phyloP scores from a whole-genome alignment of 30 jellyfish, hydroid and myxozoan genomes.

The Rhopilema esculentum region DNA sequence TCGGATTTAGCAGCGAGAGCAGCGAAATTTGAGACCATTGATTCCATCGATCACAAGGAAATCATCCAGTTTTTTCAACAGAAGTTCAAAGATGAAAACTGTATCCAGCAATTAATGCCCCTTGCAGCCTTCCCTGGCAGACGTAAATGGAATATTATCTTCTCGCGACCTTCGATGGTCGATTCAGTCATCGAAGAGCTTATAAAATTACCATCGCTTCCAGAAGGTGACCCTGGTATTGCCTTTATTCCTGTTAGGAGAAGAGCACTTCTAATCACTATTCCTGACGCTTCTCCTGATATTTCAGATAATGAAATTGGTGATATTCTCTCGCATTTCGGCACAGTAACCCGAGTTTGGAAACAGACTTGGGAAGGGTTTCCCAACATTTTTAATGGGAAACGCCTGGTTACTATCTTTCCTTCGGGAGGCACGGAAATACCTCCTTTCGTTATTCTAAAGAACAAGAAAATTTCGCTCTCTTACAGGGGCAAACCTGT shows the following conservation, averaged over 20 bases:
- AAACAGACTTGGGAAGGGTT: neutral
- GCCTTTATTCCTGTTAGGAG: neutral
- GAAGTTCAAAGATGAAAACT: neutral
- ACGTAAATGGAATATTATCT: neutral
- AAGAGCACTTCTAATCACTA: neutral
- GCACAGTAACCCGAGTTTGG: neutral
- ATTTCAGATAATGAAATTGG: neutral
- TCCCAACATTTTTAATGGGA: conserved; percentile 4
- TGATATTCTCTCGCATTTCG: neutral
- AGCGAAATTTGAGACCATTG: neutral
- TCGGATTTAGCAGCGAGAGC: neutral
- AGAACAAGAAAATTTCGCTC: neutral
- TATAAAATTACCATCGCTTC: neutral
- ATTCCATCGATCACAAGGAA: neutral
- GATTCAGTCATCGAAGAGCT: neutral
- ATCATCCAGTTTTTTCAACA: neutral
- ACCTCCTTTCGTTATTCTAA: neutral
- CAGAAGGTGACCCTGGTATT: neutral
- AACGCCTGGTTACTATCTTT: neutral
- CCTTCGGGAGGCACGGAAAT: neutral
- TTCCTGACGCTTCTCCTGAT: neutral
- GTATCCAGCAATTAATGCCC: neutral
- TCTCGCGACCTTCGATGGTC: neutral
- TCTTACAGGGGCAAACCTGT: neutral
- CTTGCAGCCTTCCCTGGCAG: neutral